These are phyloP conservation scores for Cephonodes hylas DNA, from an alignment of 2,888 invertebrate genomes.

Conservation along the genomic window DNA sequence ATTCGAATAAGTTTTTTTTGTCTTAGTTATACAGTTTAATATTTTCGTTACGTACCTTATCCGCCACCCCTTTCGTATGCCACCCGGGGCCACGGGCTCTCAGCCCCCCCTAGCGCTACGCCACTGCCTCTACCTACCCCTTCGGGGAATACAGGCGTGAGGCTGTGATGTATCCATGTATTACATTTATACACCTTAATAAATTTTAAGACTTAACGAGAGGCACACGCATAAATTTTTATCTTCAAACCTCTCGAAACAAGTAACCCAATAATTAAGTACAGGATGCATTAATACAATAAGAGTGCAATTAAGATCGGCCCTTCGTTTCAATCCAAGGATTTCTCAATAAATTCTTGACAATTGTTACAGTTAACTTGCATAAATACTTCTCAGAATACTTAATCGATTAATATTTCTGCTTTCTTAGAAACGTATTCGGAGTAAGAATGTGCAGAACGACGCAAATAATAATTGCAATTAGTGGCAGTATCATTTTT, in stretches of 20 bases:
- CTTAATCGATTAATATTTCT: background rate
- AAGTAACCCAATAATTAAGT: slow-evolving; percentile 11
- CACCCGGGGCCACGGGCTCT: too few relatives aligned
- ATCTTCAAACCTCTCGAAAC: background rate
- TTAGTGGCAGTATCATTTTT: background rate
- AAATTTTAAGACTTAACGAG: background rate
- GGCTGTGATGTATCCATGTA: background rate
- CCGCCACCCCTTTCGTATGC: too few relatives aligned
- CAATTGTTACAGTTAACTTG: background rate
- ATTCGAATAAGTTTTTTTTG: too few relatives aligned
- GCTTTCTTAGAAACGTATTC: background rate
- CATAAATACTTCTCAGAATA: background rate
- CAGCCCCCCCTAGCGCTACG: too few relatives aligned
- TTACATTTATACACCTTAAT: background rate
- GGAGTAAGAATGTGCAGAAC: slow-evolving; percentile 7
- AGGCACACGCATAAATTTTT: background rate
- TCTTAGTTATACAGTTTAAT: too few relatives aligned
- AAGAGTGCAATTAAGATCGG: slow-evolving; percentile 27
- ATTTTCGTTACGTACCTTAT: too few relatives aligned
- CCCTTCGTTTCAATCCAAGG: slow-evolving; percentile 34
- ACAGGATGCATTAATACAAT: slow-evolving; percentile 26
- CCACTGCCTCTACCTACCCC: too few relatives aligned
- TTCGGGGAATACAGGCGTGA: too few relatives aligned
- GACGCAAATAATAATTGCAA: background rate
- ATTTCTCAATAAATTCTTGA: slow-evolving; percentile 20